Base-by-base conservation (phyloP, 92 coral and sea anemone species). In the Pocillopora meandrina region DNA sequence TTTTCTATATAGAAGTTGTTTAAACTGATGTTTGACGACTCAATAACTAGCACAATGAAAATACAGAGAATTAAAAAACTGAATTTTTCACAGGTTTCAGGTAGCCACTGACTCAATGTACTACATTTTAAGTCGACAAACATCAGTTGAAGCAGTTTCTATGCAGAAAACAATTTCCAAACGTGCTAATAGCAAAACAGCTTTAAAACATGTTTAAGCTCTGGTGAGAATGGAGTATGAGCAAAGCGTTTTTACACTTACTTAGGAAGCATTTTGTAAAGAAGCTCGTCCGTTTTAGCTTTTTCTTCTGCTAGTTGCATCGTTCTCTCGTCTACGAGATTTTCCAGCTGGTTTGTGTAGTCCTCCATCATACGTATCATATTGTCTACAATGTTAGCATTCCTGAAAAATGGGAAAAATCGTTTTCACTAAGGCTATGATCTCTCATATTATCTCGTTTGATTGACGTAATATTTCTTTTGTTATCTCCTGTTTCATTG, bases 231-330 rank as follows among this genome's bases (percentile, higher is more conserved):
- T 67, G 17, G 34, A 67, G 73, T 69, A 49, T 69, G 15, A 33
- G 55, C 35, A 10, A 11, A 10, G 26, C 67, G 61, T 31, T 33
- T 2, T 61, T 34, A 3, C 7, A 19, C 87, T 23, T 82, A 93
- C 96, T 83, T 93, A 19, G 96, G 96, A 9, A 93, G 88, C 96
- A 93, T 93, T 71, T 93, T 93, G 87, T 90, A 91, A 6, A 93
- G 91, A 56, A 93, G 69, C 72, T 93, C 94, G 83, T 93, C 96
- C 34, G 96, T 93, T 65, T 91, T 91, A 15, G 94, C 88, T 49
- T 93, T 93, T 73, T 93, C 96, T 34, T 93, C 94, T 3, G 94
- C 96, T 17, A 93, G 81, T 64, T 93, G 94, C 70, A 69, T 77
- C 13, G 96, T 93, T 79, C 96, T 87, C 72, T 93, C 94, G 21